Evolutionary conservation across 1,140 invertebrate species (phyloP).

Genomic region (Grapholita molesta): DNA sequence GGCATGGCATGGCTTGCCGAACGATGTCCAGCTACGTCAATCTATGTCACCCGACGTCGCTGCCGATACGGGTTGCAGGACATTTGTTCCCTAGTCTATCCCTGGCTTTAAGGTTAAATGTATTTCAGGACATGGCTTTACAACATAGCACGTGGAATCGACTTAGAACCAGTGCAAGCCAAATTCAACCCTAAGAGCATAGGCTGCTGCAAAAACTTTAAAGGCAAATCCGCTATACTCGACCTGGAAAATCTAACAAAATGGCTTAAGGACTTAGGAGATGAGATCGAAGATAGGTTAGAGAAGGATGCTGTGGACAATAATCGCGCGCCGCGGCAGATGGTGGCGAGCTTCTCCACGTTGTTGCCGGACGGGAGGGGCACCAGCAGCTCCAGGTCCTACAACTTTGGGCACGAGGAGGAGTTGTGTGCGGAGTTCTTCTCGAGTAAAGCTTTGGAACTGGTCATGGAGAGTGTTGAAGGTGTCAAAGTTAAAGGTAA

Average conservation of each 20-base stretch:
- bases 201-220: constrained; percentile 96
- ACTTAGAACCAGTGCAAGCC: constrained; percentile 90
- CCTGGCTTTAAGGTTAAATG: too few species aligned
- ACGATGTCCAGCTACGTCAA: too few species aligned
- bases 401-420: constrained; percentile 80
- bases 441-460: constrained; percentile 77
- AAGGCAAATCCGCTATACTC: constrained; percentile 87
- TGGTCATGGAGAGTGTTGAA: constrained; percentile 78
- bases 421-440: constrained; percentile 72
- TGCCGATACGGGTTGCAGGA: too few species aligned
- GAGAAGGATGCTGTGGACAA: constrained; percentile 87
- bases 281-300: constrained; percentile 92
- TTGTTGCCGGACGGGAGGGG: constrained; percentile 80
- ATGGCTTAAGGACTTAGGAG: constrained; percentile 89
- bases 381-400: constrained; percentile 79
- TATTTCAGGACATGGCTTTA: constrained; percentile 88
- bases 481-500: constrained; percentile 56
- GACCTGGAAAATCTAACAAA: constrained; percentile 85
- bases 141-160: constrained; percentile 92
- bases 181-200: constrained; percentile 95
- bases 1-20: too few species aligned
- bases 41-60: too few species aligned
- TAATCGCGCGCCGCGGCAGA: constrained; percentile 82
- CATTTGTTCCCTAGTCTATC: too few species aligned
- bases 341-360: constrained; percentile 78